These are phyloP conservation scores for Ypsolopha sequella DNA, from an alignment of 2,888 invertebrate species.

Conservation along the genomic window DNA sequence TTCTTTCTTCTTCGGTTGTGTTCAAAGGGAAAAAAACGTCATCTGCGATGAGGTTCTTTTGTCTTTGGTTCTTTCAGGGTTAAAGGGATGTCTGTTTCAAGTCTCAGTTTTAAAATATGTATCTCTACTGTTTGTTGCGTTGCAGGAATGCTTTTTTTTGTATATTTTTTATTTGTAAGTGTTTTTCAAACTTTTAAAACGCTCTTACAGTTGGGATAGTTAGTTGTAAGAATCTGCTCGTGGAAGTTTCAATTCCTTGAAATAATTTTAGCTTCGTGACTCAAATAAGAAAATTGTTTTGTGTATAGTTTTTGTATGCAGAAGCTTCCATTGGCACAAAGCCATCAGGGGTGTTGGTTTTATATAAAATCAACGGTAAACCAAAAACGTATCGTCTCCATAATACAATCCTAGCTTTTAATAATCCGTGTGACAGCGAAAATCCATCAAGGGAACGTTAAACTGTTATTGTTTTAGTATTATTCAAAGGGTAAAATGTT, in stretches of 20 bases:
- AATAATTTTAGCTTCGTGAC: not conserved
- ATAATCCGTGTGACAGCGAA: constrained; percentile 21
- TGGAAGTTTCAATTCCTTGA: constrained; percentile 46
- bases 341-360: constrained; percentile 70
- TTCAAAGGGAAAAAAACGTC: not conserved
- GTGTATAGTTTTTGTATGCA: constrained; percentile 15
- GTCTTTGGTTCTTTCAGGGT: not conserved
- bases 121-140: constrained; percentile 21
- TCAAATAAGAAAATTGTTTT: constrained; percentile 7
- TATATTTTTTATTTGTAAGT: not conserved
- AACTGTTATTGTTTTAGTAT: constrained; percentile 53
- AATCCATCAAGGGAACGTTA: constrained; percentile 41
- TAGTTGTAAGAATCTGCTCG: constrained; percentile 52
- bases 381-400: constrained; percentile 68
- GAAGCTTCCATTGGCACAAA: constrained; percentile 65
- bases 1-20: not conserved
- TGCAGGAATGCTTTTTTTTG: not conserved
- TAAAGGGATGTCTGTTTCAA: constrained; percentile 10
- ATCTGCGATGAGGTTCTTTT: constrained; percentile 1
- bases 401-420: constrained; percentile 39
- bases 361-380: constrained; percentile 47
- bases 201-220: constrained; percentile 42
- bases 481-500: constrained; percentile 54
- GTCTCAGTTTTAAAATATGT: constrained; percentile 6
- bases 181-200: constrained; percentile 13